Base-by-base conservation (phyloP, 2,113 vertebrate species). In the Ctenodactylus gundi region DNA sequence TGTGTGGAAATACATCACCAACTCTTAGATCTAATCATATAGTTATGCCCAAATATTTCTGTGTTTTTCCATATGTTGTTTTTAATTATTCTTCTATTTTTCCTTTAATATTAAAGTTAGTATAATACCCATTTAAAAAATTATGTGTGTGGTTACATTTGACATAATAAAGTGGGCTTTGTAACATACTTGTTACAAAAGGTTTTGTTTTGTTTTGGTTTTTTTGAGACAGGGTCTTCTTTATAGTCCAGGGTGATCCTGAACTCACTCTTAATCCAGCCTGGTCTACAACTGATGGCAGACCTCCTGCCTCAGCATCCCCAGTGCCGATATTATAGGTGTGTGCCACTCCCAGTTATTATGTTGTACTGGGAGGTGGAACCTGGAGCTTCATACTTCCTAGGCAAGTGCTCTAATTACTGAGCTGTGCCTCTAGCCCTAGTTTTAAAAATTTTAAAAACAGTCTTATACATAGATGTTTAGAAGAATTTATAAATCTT, bases 111-210 rank as follows among this genome's bases (percentile, higher is more conserved):
- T 86, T 85, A 17, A 62, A 87, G 15, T 77, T 70, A 77, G 75
- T 70, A 44, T 73, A 83, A 6, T 55, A 65, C n/a, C 20, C 53
- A 85, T 76, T 53, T 90, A 85, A 10, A 84, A 86, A 64, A 70
- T 64, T 77, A 60, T 53, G 9, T 72, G 6, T 77, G 27, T 90
- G 83, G 18, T 3, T 44, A 27, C 31, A 14, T 92, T 87, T 97
- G 81, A 44, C 62, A 65, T 44, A 85, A 31, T 60, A 27, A 64
- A 72, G 36, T 7, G 4, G 9, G 0, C 13, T 80, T 93, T 93
- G 72, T 92, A 90, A 84, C 75, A 85, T 81, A 55, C 20, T 92
- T 65, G 6, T 51, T 83, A 49, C 93, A 78, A 65, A 94, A 88
- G 76, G 29, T n/a, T n/a, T n/a, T n/a, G n/a, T n/a, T n/a, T n/a